Percentiles rank a stretch among this genome's conserved stretches.
Evolutionary conservation across 2,888 invertebrate genomes (phyloP).

Genomic region (Petrolisthes manimaculis): DNA sequence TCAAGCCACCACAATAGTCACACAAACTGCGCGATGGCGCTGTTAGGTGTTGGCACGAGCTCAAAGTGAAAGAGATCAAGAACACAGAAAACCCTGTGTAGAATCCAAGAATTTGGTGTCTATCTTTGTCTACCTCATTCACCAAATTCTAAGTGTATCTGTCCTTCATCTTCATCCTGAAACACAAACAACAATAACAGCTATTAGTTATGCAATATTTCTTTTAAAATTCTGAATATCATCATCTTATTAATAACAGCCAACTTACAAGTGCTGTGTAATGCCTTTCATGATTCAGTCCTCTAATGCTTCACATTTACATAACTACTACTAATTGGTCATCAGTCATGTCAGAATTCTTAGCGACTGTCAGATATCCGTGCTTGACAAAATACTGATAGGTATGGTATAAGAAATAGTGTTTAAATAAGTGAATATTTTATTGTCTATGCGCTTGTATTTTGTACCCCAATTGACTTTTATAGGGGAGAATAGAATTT

Average conservation of each 20-base stretch:
- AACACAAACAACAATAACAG: constrained; percentile 27
- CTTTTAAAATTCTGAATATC: background rate
- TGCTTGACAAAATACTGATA: no score
- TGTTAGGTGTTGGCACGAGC: background rate
- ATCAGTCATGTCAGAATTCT: no score
- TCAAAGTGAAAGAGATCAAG: background rate
- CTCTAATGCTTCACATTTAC: no score
- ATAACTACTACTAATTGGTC: background rate
- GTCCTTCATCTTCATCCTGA: constrained; percentile 61
- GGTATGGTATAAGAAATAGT: no score
- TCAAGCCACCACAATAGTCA: background rate
- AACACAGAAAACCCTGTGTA: background rate
- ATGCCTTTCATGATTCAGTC: no score
- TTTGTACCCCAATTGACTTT: background rate
- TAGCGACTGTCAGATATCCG: no score
- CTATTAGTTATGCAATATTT: background rate
- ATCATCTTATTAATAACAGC: background rate
- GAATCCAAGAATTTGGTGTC: background rate
- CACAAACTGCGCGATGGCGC: background rate
- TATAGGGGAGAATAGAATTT: background rate
- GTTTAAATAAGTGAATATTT: background rate
- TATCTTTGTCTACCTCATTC: constrained; percentile 29
- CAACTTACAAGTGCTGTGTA: background rate
- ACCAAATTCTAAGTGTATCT: constrained; percentile 60
- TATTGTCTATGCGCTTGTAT: background rate